Base-by-base conservation (phyloP, 2,888 invertebrate species). In the Nomada fabriciana region DNA sequence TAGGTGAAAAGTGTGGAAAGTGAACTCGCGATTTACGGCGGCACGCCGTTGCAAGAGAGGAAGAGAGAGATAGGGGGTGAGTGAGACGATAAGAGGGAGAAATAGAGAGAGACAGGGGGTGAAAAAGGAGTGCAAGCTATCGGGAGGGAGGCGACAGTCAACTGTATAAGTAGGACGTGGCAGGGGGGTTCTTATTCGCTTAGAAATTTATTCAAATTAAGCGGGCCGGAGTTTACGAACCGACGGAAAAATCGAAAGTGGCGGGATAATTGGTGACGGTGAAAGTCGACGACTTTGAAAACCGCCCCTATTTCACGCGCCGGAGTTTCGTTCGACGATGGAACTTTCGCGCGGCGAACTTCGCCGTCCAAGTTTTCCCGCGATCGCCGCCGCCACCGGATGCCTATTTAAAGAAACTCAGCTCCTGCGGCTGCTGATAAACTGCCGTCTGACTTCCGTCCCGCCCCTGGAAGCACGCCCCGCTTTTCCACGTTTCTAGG, bases 1-100 rank as follows among this genome's bases (percentile, higher is more conserved):
- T 94, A 88, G 93, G 93, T 94, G 93, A 94, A 93, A 94, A 94
- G 93, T 92, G 90, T 90, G 89, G 92, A 92, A 93, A 92, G 93
- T 92, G 92, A 93, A 93, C 92, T 91, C 89, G 89, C 90, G 91
- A 93, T 93, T 92, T 93, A 92, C 90, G 90, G 86, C 90, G 83
- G 82, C 85, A 84, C 80, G 76, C 75, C 75, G 84, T 15, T 7
- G 36, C 36, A 36, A 74, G 84, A 82, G 69, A 70, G 76, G 71
- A 74, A 55, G 55, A 55, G 61, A 69, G 65, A 59, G 59, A 83
- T 77, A 71, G 69, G 52, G 60, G 65, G 36, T 23, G 60, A 59
- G 71, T 25, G 64, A 76, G 74, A 59, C 69, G 73, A 72, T 76
- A 69, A 68, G 78, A 71, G 64, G 43, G 60, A 64, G 36, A 47